Percentiles rank a stretch among this genome's conserved stretches.
Conservation (phyloP, 1,140 invertebrate species). For the Potamilus streckersoni region DNA sequence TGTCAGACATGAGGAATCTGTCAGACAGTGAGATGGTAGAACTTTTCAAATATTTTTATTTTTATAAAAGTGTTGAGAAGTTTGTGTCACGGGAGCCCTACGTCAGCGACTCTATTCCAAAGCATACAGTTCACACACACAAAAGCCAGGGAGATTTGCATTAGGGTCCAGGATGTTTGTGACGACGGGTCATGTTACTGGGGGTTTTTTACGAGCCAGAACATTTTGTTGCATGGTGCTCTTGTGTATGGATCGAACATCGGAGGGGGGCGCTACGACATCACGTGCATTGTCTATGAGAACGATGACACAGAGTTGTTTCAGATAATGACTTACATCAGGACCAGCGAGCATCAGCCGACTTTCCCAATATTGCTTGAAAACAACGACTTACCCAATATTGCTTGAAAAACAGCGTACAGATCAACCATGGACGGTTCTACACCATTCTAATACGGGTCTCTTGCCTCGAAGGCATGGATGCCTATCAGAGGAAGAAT, state of each 20-base stretch:
- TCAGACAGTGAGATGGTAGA: slow-evolving; percentile 40
- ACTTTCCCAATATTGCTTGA: slow-evolving; percentile 38
- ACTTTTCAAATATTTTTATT: slow-evolving; percentile 43
- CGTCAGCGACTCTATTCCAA: background rate
- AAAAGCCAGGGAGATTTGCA: slow-evolving; percentile 24
- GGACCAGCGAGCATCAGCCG: slow-evolving; percentile 39
- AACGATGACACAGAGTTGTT: slow-evolving; percentile 20
- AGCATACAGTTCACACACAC: background rate
- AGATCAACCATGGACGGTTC: slow-evolving; percentile 23
- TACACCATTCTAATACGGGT: slow-evolving; percentile 37
- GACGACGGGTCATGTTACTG: slow-evolving; percentile 43
- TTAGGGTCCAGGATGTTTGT: slow-evolving; percentile 33
- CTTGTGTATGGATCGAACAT: slow-evolving; percentile 42
- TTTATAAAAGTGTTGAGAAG: background rate
- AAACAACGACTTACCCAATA: too few species aligned
- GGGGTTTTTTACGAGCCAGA: slow-evolving; percentile 27
- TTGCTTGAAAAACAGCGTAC: slow-evolving; percentile 5
- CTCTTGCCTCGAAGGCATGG: slow-evolving; percentile 32
- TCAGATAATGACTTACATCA: slow-evolving; percentile 21
- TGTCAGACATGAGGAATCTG: slow-evolving; percentile 38
- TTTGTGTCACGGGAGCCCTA: background rate
- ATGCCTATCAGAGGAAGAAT: slow-evolving; percentile 41
- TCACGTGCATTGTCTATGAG: slow-evolving; percentile 36
- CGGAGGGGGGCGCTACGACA: slow-evolving; percentile 41
- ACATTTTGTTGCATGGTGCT: slow-evolving; percentile 34